Percentiles rank a stretch among this genome's conserved stretches.
Conservation (phyloP, 2,113 vertebrate genomes). For the Shinisaurus crocodilurus region DNA sequence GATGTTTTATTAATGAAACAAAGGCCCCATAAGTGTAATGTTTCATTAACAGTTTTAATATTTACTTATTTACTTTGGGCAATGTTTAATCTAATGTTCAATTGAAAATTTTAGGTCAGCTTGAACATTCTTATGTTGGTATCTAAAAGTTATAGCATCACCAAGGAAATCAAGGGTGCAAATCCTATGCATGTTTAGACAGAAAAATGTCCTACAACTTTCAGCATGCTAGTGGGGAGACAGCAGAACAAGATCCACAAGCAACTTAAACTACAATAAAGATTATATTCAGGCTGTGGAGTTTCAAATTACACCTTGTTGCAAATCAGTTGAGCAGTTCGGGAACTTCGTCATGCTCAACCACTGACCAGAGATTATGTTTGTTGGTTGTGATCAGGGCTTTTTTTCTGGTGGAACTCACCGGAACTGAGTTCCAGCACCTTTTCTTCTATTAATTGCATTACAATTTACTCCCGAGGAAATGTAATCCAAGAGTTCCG, state of each 20-base stretch:
- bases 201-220: too few relatives aligned
- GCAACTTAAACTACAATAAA: neutral
- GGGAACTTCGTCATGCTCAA: neutral
- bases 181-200: too few relatives aligned
- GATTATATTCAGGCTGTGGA: neutral
- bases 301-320: neutral
- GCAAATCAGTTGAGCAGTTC: neutral
- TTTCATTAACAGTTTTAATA: constrained; percentile 45
- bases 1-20: constrained; percentile 49
- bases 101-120: constrained; percentile 20
- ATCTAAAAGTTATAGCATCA: constrained; percentile 4
- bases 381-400: too few relatives aligned
- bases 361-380: neutral
- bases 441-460: too few relatives aligned
- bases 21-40: constrained; percentile 19
- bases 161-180: neutral
- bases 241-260: neutral
- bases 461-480: too few relatives aligned
- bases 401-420: too few relatives aligned
- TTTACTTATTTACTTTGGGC: constrained; percentile 49
- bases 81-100: constrained; percentile 40
- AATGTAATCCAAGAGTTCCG: too few relatives aligned
- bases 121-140: constrained; percentile 26
- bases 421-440: too few relatives aligned
- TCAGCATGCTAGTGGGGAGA: neutral